phyloP scores from a whole-genome alignment of 2,888 invertebrate species.

The Amblyjoppa fuscipennis region DNA sequence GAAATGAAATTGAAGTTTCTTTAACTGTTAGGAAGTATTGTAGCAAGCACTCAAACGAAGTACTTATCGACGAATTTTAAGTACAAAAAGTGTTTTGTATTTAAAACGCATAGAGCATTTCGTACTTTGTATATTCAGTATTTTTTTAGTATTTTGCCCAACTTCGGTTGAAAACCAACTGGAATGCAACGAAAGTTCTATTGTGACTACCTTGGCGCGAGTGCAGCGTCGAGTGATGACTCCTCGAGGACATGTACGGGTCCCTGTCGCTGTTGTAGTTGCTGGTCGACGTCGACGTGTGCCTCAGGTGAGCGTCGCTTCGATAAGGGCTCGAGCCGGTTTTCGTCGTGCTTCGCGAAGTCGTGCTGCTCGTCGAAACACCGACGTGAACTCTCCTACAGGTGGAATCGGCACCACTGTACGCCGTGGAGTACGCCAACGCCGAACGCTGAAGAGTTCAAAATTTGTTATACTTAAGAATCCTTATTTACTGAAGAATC shows the following conservation, averaged over 20 bases:
- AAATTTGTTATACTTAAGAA: not conserved
- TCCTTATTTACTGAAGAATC: too few relatives aligned
- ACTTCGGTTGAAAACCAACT: too few relatives aligned
- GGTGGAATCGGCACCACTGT: conserved; percentile 90
- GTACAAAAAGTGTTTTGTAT: too few relatives aligned
- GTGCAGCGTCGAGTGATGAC: conserved; percentile 78
- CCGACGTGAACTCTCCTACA: conserved; percentile 92
- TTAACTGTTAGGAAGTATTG: too few relatives aligned
- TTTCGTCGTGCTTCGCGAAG: conserved; percentile 97
- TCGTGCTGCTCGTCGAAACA: conserved; percentile 97
- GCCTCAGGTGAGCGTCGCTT: conserved; percentile 93
- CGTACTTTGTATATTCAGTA: too few relatives aligned
- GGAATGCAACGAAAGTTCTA: not conserved
- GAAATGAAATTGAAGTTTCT: too few relatives aligned
- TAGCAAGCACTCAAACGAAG: too few relatives aligned
- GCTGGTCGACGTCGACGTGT: conserved; percentile 94
- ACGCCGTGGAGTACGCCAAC: conserved; percentile 93
- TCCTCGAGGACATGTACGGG: conserved; percentile 82
- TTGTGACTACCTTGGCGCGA: conserved; percentile 77
- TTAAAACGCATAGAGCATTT: too few relatives aligned
- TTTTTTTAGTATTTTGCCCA: too few relatives aligned
- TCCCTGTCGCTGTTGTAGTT: conserved; percentile 90
- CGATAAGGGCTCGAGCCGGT: conserved; percentile 97
- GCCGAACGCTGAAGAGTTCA: conserved; percentile 89
- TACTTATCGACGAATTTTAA: too few relatives aligned